Percentiles rank a stretch among this genome's conserved stretches.
Conservation (phyloP, 2,797 vertebrate genomes). For the Trachops cirrhosus region DNA sequence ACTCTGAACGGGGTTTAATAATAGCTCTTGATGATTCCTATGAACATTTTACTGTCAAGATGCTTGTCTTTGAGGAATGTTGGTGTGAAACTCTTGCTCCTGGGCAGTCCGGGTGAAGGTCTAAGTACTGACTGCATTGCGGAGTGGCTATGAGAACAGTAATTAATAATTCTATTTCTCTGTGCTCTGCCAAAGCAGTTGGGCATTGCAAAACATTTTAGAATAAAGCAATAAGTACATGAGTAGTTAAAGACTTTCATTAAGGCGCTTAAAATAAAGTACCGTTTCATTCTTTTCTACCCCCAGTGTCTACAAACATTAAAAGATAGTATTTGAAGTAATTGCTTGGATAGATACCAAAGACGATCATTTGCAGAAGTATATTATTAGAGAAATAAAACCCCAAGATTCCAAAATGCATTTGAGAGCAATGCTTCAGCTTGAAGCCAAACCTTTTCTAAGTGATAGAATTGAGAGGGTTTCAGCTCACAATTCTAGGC, state of each 20-base stretch:
- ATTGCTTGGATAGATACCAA: conserved; percentile 43
- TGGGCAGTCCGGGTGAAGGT: neutral
- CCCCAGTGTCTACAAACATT: conserved; percentile 32
- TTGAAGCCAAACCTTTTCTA: neutral
- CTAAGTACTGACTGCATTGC: neutral
- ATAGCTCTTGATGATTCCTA: conserved; percentile 57
- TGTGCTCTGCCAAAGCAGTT: conserved; percentile 42
- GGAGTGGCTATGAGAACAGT: conserved; percentile 39
- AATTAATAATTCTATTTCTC: conserved; percentile 57
- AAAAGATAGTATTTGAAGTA: conserved; percentile 49
- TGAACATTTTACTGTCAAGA: conserved; percentile 41
- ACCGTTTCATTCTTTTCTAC: neutral
- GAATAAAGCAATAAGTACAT: conserved; percentile 45
- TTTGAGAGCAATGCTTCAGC: neutral
- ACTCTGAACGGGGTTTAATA: conserved; percentile 36
- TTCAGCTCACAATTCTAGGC: neutral
- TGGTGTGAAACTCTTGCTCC: conserved; percentile 39
- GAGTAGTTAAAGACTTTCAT: conserved; percentile 61
- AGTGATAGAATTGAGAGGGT: neutral
- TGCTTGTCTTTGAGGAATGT: conserved; percentile 31
- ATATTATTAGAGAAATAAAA: conserved; percentile 24
- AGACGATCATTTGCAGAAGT: conserved; percentile 16
- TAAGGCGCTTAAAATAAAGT: conserved; percentile 59
- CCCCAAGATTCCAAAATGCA: neutral
- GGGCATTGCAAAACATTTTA: conserved; percentile 19